Percentiles rank a stretch among this genome's conserved stretches.
Conservation (phyloP, 2,797 vertebrate species). For the Melanotaenia parkinsoni region DNA sequence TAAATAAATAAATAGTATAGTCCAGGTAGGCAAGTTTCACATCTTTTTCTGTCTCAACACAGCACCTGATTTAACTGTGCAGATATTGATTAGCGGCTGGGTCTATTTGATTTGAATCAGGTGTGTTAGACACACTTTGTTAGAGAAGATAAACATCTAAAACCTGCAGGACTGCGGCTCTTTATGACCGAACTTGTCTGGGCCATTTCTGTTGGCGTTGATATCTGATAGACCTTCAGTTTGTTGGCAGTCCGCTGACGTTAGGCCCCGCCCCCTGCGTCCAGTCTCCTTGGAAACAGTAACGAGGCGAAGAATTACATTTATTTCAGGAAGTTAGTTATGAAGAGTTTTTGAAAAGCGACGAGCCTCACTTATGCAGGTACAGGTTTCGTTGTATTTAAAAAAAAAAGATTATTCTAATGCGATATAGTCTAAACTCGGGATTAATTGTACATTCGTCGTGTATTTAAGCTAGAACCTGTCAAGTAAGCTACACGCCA, state of each 20-base stretch:
- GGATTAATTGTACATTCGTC: not conserved
- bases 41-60: no score
- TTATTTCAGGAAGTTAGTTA: not conserved
- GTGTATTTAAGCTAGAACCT: not conserved
- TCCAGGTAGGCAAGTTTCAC: no score
- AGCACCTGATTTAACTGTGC: no score
- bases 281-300: constrained; percentile 73
- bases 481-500: not conserved
- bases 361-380: constrained; percentile 2
- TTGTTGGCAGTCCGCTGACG: not conserved
- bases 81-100: no score
- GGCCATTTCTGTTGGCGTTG: no score
- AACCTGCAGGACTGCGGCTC: no score
- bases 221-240: not conserved
- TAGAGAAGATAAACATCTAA: no score
- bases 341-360: not conserved
- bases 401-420: no score
- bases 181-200: no score
- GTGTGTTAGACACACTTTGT: no score
- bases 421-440: not conserved
- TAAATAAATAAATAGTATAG: no score
- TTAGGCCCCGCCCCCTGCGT: constrained; percentile 2
- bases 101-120: no score
- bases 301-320: constrained; percentile 43
- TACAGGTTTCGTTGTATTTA: not conserved